Percentiles rank a stretch among this genome's conserved stretches.
Evolutionary conservation across 2,888 invertebrate genomes (phyloP).

Genomic region (Pachymerium ferrugineum): DNA sequence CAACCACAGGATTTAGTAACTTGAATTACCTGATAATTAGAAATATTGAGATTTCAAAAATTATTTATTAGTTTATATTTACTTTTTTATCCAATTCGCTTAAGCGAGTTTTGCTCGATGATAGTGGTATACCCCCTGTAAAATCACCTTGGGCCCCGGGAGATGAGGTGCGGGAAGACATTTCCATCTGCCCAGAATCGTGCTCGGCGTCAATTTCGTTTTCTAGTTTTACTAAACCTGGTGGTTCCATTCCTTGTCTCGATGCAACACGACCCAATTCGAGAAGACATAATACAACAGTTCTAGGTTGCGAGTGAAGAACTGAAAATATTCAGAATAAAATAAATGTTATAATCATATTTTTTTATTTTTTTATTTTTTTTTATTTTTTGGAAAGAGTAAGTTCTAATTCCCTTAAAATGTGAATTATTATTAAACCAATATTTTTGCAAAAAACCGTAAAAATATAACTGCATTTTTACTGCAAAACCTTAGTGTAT

Average conservation of each 20-base stretch:
- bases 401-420: no score
- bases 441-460: no score
- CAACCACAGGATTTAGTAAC: conserved; percentile 32
- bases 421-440: no score
- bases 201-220: conserved; percentile 73
- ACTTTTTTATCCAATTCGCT: conserved; percentile 63
- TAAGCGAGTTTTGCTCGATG: conserved; percentile 28
- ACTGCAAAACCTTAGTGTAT: no score
- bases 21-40: conserved; percentile 29
- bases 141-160: conserved; percentile 24
- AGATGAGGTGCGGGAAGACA: conserved; percentile 28
- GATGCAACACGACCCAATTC: conserved; percentile 77
- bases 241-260: conserved; percentile 67
- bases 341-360: no score
- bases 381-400: no score
- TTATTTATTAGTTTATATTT: not conserved
- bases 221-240: conserved; percentile 73
- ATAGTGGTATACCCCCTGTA: conserved; percentile 35
- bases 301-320: conserved; percentile 73
- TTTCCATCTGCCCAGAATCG: conserved; percentile 32
- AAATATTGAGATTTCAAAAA: not conserved
- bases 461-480: no score
- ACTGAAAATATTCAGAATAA: conserved; percentile 49
- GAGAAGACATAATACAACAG: conserved; percentile 75
- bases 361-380: no score